phyloP scores from a whole-genome alignment of 2,797 vertebrate species.

The Pogonophryne albipinna region DNA sequence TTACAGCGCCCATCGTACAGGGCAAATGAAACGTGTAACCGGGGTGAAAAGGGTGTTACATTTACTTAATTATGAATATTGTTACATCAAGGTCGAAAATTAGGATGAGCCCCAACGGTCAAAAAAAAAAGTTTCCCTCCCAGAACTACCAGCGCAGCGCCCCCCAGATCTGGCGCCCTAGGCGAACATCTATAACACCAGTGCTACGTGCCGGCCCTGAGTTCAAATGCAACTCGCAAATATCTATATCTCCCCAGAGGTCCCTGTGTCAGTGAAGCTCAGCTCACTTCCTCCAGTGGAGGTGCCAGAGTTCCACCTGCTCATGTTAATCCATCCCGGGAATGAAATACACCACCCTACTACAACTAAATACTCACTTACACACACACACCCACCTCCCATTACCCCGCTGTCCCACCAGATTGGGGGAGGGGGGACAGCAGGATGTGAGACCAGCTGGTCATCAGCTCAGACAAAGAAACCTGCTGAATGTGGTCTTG shows the following conservation, averaged over 20 bases:
- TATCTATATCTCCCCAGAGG: constrained; percentile 51
- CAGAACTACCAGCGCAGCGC: no score
- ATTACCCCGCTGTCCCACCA: constrained; percentile 55
- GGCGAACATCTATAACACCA: no score
- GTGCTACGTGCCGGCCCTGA: no score
- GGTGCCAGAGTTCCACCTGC: constrained; percentile 38
- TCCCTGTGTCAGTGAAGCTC: constrained; percentile 57
- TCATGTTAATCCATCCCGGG: constrained; percentile 75
- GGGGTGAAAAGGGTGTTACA: no score
- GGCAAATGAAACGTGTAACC: no score
- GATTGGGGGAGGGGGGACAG: constrained; percentile 51
- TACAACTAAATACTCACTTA: constrained; percentile 23
- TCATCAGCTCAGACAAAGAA: constrained; percentile 85
- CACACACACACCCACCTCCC: constrained; percentile 23
- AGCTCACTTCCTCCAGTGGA: constrained; percentile 51
- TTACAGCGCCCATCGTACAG: no score
- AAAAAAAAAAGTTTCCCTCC: no score
- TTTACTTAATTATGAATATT: no score
- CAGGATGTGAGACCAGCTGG: constrained; percentile 85
- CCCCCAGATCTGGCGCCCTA: no score
- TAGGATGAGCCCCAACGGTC: no score
- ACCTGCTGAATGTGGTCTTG: constrained; percentile 80
- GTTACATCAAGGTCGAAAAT: no score
- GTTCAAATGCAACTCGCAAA: no score
- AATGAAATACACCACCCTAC: constrained; percentile 60